A percentile compares a stretch with the other conserved stretches of the same genome.
Evolutionary conservation across 2,888 invertebrate genomes (phyloP).

Genomic region (Nomada fucata): DNA sequence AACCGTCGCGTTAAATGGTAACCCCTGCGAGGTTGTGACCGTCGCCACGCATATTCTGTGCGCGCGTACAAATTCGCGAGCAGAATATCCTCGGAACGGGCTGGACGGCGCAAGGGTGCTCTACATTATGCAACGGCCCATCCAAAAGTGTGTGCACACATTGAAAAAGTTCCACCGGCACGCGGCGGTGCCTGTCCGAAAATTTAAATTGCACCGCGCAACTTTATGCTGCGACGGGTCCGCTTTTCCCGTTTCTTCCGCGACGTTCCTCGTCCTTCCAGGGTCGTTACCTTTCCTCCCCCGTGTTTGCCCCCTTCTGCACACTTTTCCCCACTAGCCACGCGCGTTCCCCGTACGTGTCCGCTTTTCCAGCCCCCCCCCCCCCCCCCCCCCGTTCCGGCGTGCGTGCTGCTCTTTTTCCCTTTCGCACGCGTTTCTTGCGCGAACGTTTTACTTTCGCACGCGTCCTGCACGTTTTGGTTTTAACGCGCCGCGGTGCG

Average conservation of each 20-base stretch:
- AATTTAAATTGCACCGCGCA: constrained; percentile 75
- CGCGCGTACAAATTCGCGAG: constrained; percentile 73
- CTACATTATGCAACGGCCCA: constrained; percentile 75
- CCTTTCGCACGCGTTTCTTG: neutral
- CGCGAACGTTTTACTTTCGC: neutral
- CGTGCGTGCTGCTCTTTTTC: neutral
- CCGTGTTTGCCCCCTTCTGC: neutral
- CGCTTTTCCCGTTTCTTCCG: constrained; percentile 34
- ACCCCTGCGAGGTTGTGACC: constrained; percentile 45
- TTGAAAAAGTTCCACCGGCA: constrained; percentile 74
- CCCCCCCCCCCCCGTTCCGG: neutral
- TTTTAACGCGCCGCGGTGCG: neutral
- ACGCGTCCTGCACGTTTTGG: neutral
- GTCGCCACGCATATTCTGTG: constrained; percentile 53
- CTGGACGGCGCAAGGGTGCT: constrained; percentile 52
- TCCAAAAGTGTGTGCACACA: constrained; percentile 72
- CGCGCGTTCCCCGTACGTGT: neutral
- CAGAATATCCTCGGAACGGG: constrained; percentile 55
- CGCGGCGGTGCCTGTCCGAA: constrained; percentile 54
- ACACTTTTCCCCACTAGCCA: neutral
- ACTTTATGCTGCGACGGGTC: constrained; percentile 41
- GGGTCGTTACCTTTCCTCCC: neutral
- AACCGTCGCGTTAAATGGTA: constrained; percentile 62
- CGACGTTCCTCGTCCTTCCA: constrained; percentile 6
- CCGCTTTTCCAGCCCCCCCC: constrained; percentile 8